phyloP scores from a whole-genome alignment of 2,113 vertebrate species.

The Crotalus horridus region DNA sequence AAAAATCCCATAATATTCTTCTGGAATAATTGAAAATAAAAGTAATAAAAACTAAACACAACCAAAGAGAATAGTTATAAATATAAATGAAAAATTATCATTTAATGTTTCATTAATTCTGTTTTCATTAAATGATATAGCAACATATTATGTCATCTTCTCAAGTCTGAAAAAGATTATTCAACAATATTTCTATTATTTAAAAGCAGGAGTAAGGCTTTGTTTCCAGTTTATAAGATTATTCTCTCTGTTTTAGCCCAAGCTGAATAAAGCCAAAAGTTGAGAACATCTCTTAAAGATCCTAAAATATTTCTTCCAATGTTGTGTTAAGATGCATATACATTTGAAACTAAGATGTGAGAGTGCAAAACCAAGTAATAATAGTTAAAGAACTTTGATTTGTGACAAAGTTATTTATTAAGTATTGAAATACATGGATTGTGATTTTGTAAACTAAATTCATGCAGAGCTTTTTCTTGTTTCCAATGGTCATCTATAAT shows the following conservation, averaged over 20 bases:
- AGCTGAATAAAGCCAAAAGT: neutral
- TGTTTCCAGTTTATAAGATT: neutral
- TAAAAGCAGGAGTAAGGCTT: neutral
- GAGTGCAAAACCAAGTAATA: too few relatives aligned
- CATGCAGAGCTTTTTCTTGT: too few relatives aligned
- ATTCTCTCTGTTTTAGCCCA: neutral
- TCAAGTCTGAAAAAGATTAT: neutral
- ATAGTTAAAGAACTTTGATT: too few relatives aligned
- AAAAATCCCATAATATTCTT: too few relatives aligned
- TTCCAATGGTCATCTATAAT: too few relatives aligned
- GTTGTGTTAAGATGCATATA: neutral
- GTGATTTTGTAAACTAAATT: too few relatives aligned
- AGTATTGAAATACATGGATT: too few relatives aligned
- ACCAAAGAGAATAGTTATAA: neutral
- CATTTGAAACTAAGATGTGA: too few relatives aligned
- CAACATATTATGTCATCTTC: neutral
- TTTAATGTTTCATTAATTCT: neutral
- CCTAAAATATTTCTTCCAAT: neutral
- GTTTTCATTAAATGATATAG: neutral
- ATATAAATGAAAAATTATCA: neutral
- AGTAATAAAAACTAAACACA: neutral
- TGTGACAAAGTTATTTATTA: too few relatives aligned
- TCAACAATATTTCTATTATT: neutral
- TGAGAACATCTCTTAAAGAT: neutral
- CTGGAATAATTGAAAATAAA: neutral